These are phyloP conservation scores for Hydrolagus colliei DNA, from an alignment of 2,797 vertebrate genomes.

Conservation along the genomic window DNA sequence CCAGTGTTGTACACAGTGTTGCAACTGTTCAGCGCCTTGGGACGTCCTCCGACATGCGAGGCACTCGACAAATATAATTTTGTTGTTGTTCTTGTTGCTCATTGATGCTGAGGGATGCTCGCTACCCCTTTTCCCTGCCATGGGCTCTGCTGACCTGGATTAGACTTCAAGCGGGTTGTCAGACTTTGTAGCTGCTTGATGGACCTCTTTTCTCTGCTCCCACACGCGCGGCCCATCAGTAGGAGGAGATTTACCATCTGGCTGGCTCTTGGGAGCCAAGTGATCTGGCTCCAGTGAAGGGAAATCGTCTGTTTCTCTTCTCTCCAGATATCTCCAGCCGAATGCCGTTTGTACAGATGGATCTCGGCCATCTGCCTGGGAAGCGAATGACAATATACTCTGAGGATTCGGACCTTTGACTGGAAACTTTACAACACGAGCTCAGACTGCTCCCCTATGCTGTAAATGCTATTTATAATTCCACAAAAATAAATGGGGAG, in stretches of 20 bases:
- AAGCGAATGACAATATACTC: constrained; percentile 3
- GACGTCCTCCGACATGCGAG: no score
- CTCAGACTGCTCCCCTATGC: not conserved
- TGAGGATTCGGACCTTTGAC: not conserved
- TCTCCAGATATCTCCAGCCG: constrained; percentile 19
- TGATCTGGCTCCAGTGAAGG: not conserved
- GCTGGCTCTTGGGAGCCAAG: not conserved
- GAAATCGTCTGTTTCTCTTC: constrained; percentile 2
- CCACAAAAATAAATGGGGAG: no score
- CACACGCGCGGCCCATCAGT: not conserved
- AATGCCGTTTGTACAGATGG: not conserved
- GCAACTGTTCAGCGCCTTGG: no score
- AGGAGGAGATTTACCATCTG: constrained; percentile 18
- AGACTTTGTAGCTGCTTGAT: not conserved
- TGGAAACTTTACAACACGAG: not conserved
- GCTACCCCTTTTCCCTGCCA: not conserved
- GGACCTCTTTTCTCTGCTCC: not conserved
- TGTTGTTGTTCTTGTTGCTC: not conserved
- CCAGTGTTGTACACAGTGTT: no score
- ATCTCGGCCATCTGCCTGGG: not conserved
- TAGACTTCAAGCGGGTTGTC: not conserved
- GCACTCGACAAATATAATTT: no score
- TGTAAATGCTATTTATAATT: no score
- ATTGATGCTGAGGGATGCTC: not conserved
- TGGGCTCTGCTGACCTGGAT: not conserved